phyloP scores from a whole-genome alignment of 2,888 invertebrate species.

The Nymphalis urticae region DNA sequence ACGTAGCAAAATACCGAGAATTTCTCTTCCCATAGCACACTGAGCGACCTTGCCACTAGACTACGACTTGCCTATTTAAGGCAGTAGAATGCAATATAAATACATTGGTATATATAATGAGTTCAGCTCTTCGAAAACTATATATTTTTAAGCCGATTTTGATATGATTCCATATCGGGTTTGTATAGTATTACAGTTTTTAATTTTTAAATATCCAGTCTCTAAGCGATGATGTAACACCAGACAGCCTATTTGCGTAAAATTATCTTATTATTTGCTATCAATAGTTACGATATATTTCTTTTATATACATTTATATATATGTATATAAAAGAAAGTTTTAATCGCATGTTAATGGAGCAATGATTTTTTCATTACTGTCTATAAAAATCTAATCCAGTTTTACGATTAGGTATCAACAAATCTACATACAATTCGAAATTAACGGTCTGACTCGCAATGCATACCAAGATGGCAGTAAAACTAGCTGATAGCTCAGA shows the following conservation, averaged over 20 bases:
- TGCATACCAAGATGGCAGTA: constrained; percentile 46
- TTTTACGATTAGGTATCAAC: constrained; percentile 47
- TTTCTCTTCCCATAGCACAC: background rate
- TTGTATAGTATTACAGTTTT: no score
- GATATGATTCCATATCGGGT: no score
- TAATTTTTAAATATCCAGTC: background rate
- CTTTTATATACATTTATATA: no score
- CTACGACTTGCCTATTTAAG: background rate
- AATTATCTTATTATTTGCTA: no score
- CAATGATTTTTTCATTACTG: constrained; percentile 43
- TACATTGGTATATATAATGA: no score
- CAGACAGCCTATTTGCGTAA: no score
- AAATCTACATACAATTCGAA: constrained; percentile 46
- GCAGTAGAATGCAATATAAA: no score
- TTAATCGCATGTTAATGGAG: constrained; percentile 29
- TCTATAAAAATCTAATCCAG: constrained; percentile 45
- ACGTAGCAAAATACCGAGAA: no score
- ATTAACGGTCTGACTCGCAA: constrained; percentile 42
- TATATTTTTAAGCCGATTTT: no score
- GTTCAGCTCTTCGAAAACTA: no score
- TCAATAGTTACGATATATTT: no score
- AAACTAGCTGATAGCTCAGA: constrained; percentile 40
- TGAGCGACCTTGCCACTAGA: background rate
- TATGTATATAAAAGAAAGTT: background rate
- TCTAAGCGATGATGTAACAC: background rate